phyloP scores from a whole-genome alignment of 2,797 vertebrate species.

The Anas flavirostris region DNA sequence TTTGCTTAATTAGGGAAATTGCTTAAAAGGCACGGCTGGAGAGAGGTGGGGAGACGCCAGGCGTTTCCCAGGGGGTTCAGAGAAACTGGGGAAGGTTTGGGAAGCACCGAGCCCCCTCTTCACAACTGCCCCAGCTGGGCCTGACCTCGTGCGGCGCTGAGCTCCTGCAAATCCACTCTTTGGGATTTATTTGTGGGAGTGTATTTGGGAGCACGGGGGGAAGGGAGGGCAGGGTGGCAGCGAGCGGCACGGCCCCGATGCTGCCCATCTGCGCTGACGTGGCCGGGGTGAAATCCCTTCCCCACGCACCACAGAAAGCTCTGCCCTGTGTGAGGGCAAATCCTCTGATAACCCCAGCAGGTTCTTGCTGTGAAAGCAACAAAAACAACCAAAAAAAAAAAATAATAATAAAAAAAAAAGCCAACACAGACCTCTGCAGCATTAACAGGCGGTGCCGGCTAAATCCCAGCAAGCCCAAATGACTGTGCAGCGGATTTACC shows the following conservation, averaged over 20 bases:
- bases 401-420: too few relatives aligned
- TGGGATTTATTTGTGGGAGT: neutral
- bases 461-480: constrained; percentile 49
- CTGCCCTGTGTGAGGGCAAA: neutral
- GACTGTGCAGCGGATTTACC: constrained; percentile 37
- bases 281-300: neutral
- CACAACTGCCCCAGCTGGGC: neutral
- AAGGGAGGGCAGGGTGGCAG: neutral
- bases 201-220: fast-evolving
- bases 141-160: neutral
- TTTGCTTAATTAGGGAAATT: too few relatives aligned
- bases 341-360: neutral
- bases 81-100: neutral
- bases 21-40: neutral
- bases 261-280: neutral
- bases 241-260: fast-evolving
- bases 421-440: neutral
- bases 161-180: neutral
- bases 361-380: constrained; percentile 2
- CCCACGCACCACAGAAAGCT: neutral
- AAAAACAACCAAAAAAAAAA: neutral
- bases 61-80: neutral
- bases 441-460: constrained; percentile 11
- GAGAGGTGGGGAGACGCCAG: neutral
- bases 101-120: neutral